Conservation (phyloP, 2,113 vertebrate genomes). For the Lycocorax pyrrhopterus region DNA sequence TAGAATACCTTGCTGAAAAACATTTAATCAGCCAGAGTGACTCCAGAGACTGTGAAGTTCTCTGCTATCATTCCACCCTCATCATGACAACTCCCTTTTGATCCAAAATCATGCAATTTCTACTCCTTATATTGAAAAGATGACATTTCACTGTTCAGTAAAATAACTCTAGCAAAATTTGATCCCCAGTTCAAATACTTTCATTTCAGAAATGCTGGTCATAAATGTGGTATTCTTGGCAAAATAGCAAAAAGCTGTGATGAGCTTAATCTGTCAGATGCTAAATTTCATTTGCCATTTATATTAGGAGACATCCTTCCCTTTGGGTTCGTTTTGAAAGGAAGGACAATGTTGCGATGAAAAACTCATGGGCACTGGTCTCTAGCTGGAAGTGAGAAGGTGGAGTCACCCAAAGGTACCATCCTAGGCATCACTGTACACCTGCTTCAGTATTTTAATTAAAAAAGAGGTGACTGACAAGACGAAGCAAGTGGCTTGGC, state of each 20-base stretch:
- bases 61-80: neutral
- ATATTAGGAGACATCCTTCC: neutral
- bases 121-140: neutral
- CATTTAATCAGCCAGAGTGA: neutral
- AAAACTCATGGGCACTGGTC: neutral
- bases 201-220: neutral
- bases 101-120: neutral
- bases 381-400: neutral
- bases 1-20: neutral
- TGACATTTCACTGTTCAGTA: neutral
- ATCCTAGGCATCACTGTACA: neutral
- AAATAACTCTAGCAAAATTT: neutral
- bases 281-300: neutral
- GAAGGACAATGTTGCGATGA: neutral
- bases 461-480: neutral
- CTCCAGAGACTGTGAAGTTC: neutral
- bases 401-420: neutral
- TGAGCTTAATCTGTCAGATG: neutral
- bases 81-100: neutral
- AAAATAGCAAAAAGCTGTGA: neutral
- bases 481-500: neutral
- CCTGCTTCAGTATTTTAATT: constrained; percentile 8
- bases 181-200: neutral
- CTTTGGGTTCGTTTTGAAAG: neutral
- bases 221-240: neutral